phyloP scores from a whole-genome alignment of 2,113 vertebrate genomes.

The Atrichornis clamosus region DNA sequence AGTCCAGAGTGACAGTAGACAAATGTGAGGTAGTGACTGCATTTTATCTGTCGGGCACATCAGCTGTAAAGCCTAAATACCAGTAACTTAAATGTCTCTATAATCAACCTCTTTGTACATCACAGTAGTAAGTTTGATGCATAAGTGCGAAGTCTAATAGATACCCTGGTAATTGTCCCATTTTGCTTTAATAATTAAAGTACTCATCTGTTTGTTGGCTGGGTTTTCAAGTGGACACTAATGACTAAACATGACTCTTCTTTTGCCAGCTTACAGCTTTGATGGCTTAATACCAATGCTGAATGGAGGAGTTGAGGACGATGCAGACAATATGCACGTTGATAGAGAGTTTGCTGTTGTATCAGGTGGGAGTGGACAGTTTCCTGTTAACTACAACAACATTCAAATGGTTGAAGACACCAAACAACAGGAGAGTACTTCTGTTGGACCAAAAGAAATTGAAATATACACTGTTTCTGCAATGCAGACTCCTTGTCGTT shows the following conservation, averaged over 20 bases:
- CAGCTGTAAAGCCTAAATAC: neutral
- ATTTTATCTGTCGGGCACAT: fast-evolving
- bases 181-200: neutral
- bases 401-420: conserved; percentile 81
- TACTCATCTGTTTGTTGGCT: neutral
- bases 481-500: conserved; percentile 96
- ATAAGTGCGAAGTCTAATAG: neutral
- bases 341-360: conserved; percentile 77
- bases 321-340: conserved; percentile 82
- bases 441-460: conserved; percentile 85
- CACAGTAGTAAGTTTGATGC: neutral
- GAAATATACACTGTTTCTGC: conserved; percentile 95
- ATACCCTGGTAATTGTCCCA: neutral
- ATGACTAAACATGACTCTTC: neutral
- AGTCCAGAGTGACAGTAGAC: neutral
- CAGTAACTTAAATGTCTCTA: neutral
- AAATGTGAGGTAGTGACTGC: neutral
- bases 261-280: conserved; percentile 64
- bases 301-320: conserved; percentile 72
- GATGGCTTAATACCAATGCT: conserved; percentile 51
- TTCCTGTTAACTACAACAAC: conserved; percentile 85
- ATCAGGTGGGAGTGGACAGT: conserved; percentile 91
- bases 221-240: neutral
- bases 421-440: conserved; percentile 77
- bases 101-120: neutral